Percentiles rank a stretch among this genome's conserved stretches.
Conservation (phyloP, 1,140 invertebrate genomes). For the Aphidius gifuensis region DNA sequence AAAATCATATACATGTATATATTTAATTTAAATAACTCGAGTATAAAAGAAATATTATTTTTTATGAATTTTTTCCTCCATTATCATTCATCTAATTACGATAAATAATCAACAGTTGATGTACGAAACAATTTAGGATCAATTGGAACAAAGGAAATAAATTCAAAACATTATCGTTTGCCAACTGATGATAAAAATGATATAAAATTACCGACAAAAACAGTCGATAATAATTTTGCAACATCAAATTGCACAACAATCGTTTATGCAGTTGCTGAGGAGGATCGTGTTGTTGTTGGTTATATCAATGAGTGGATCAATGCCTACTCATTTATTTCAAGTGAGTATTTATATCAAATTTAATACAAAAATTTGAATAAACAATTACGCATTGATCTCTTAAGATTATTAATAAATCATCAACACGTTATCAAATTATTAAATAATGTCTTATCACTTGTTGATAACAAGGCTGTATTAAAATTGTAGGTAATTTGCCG, state of each 20-base stretch:
- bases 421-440: neutral
- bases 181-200: constrained; percentile 38
- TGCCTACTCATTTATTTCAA: constrained; percentile 59
- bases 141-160: constrained; percentile 38
- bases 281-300: constrained; percentile 56
- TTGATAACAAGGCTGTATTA: constrained; percentile 18
- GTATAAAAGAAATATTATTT: too few relatives aligned
- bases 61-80: neutral
- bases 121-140: constrained; percentile 44
- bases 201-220: constrained; percentile 30
- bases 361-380: constrained; percentile 3
- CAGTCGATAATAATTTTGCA: constrained; percentile 16
- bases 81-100: neutral
- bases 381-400: neutral
- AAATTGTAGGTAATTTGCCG: neutral
- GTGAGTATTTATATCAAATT: constrained; percentile 50
- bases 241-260: constrained; percentile 53
- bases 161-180: constrained; percentile 40
- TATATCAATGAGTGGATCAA: constrained; percentile 67
- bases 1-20: too few relatives aligned
- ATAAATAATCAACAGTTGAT: constrained; percentile 31
- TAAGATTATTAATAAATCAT: constrained; percentile 1
- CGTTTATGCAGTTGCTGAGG: constrained; percentile 47
- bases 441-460: constrained; percentile 18
- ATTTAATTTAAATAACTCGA: too few relatives aligned